phyloP scores from a whole-genome alignment of 92 coral and sea anemone genomes.

The Pocillopora meandrina region DNA sequence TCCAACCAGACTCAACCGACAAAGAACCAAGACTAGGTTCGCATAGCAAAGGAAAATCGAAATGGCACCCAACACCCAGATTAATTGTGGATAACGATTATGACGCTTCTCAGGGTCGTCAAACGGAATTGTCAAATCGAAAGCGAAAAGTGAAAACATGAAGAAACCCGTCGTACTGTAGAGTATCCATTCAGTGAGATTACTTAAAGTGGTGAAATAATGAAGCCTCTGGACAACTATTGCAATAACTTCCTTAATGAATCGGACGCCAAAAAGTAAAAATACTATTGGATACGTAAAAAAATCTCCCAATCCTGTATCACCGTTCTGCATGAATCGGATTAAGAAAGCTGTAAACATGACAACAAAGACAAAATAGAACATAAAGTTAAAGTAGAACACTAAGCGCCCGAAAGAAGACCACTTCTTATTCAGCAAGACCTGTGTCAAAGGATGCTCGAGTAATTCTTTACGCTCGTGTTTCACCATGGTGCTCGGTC shows the following conservation, averaged over 20 bases:
- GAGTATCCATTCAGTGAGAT: constrained; percentile 56
- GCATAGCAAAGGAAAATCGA: constrained; percentile 69
- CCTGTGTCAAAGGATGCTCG: constrained; percentile 70
- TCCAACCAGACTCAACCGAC: constrained; percentile 68
- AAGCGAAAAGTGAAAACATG: too few species aligned
- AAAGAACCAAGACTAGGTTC: constrained; percentile 65
- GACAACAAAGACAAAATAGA: constrained; percentile 51
- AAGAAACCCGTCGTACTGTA: constrained; percentile 57
- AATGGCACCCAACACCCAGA: constrained; percentile 57
- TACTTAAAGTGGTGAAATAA: constrained; percentile 54
- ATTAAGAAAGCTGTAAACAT: constrained; percentile 53
- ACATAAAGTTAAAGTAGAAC: constrained; percentile 48
- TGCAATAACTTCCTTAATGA: constrained; percentile 59
- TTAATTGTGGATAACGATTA: constrained; percentile 14
- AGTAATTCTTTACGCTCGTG: constrained; percentile 53
- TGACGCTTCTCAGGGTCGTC: constrained; percentile 8
- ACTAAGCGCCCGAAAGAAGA: constrained; percentile 49
- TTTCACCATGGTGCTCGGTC: constrained; percentile 63
- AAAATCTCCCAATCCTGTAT: too few species aligned
- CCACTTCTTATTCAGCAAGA: constrained; percentile 74
- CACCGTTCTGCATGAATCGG: too few species aligned
- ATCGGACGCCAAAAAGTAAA: constrained; percentile 32
- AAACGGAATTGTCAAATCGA: too few species aligned
- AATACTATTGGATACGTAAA: constrained; percentile 39
- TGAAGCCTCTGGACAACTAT: constrained; percentile 44